Conservation (phyloP, 2,888 invertebrate species). For the Pantelozetes paolii region DNA sequence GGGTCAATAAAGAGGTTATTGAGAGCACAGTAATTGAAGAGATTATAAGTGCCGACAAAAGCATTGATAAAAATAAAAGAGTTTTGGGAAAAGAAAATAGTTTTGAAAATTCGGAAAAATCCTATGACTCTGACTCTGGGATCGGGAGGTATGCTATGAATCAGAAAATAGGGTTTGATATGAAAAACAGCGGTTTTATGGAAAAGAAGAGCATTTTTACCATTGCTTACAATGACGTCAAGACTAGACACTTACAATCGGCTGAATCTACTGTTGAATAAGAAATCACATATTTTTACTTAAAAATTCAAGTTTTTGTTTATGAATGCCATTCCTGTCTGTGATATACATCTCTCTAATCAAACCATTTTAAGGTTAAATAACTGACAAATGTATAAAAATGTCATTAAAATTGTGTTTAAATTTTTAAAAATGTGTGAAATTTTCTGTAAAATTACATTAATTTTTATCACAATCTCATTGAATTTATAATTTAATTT, state of each 20-base stretch:
- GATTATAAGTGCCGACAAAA: neutral
- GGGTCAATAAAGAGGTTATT: neutral
- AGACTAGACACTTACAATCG: slow-evolving; percentile 41
- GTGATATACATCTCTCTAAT: slow-evolving; percentile 21
- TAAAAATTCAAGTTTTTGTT: too few species aligned
- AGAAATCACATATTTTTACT: too few species aligned
- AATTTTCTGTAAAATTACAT: too few species aligned
- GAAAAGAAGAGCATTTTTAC: slow-evolving; percentile 90
- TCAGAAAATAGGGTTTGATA: slow-evolving; percentile 29
- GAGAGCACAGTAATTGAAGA: neutral
- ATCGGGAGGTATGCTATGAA: slow-evolving; percentile 45
- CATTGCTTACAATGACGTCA: slow-evolving; percentile 82
- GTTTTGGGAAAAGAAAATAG: slow-evolving; percentile 41
- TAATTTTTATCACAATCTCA: too few species aligned
- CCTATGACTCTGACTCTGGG: slow-evolving; percentile 47
- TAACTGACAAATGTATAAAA: too few species aligned
- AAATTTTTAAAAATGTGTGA: too few species aligned
- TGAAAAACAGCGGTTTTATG: slow-evolving; percentile 49
- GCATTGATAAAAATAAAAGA: slow-evolving; percentile 7
- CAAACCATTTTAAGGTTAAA: neutral
- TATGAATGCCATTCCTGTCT: neutral
- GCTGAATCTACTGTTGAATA: slow-evolving; percentile 4
- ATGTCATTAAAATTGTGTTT: too few species aligned
- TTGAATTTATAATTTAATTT: too few species aligned
- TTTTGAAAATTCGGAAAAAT: slow-evolving; percentile 44